Conservation (phyloP, 2,113 vertebrate genomes). For the Regulus satrapa region DNA sequence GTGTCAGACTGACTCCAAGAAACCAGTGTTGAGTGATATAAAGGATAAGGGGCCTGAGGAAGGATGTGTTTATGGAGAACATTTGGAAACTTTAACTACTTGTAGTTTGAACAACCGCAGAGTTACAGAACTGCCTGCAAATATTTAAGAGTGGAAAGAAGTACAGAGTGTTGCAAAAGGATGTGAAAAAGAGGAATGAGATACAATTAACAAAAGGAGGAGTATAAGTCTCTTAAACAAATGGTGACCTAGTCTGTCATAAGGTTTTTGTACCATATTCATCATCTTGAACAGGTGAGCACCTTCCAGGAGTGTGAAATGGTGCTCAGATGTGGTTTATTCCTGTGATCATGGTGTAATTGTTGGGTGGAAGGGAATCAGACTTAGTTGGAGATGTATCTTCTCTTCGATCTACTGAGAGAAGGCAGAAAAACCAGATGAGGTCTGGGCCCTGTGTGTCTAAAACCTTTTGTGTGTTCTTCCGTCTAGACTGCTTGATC, state of each 20-base stretch:
- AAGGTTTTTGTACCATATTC: background rate
- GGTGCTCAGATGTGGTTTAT: background rate
- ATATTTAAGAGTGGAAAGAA: background rate
- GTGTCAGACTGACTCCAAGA: slow-evolving; percentile 48
- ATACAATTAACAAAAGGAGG: background rate
- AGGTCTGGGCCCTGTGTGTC: background rate
- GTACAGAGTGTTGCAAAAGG: background rate
- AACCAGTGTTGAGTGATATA: slow-evolving; percentile 55
- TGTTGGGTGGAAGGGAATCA: background rate
- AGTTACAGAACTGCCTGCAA: background rate
- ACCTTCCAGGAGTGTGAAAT: background rate
- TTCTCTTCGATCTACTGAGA: background rate
- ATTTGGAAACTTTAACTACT: slow-evolving; percentile 53
- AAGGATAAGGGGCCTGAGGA: slow-evolving; percentile 51
- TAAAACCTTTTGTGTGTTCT: background rate
- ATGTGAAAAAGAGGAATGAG: background rate
- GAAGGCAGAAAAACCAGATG: background rate
- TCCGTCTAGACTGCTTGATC: background rate
- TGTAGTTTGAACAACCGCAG: background rate
- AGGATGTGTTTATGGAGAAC: slow-evolving; percentile 57
- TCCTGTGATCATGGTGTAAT: background rate
- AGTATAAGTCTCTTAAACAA: background rate
- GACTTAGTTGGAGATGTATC: background rate
- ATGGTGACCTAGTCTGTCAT: background rate
- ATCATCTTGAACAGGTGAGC: background rate